Evolutionary conservation across 1,140 invertebrate genomes (phyloP).

Genomic region (Gerris buenoi): DNA sequence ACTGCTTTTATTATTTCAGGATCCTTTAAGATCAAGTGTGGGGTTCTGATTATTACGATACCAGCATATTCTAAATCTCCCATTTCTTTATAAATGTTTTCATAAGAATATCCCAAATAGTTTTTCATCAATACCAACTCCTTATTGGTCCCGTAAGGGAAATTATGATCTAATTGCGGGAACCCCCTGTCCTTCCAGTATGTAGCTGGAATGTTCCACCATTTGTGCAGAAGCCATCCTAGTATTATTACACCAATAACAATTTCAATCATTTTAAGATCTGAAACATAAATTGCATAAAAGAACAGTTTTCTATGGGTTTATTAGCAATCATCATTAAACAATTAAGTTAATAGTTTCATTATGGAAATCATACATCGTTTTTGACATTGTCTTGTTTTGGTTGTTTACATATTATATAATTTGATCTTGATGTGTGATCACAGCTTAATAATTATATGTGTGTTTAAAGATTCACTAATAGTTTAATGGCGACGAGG

Average conservation of each 20-base stretch:
- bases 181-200: not conserved
- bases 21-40: constrained; percentile 36
- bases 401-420: too few species aligned
- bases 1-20: constrained; percentile 38
- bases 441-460: too few species aligned
- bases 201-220: not conserved
- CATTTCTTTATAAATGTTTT: not conserved
- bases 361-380: too few species aligned
- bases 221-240: not conserved
- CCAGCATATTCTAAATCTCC: constrained; percentile 27
- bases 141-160: not conserved
- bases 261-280: not conserved
- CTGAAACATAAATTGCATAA: not conserved
- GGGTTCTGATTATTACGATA: constrained; percentile 32
- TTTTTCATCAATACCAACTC: not conserved
- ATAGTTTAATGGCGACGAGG: too few species aligned
- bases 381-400: too few species aligned
- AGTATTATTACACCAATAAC: not conserved
- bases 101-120: not conserved
- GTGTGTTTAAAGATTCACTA: too few species aligned
- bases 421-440: too few species aligned
- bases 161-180: not conserved
- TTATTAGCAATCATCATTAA: too few species aligned
- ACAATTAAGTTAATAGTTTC: too few species aligned
- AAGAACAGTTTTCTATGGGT: too few species aligned